These are phyloP conservation scores for Centropristis striata DNA, from an alignment of 2,113 vertebrate genomes.

Conservation along the genomic window DNA sequence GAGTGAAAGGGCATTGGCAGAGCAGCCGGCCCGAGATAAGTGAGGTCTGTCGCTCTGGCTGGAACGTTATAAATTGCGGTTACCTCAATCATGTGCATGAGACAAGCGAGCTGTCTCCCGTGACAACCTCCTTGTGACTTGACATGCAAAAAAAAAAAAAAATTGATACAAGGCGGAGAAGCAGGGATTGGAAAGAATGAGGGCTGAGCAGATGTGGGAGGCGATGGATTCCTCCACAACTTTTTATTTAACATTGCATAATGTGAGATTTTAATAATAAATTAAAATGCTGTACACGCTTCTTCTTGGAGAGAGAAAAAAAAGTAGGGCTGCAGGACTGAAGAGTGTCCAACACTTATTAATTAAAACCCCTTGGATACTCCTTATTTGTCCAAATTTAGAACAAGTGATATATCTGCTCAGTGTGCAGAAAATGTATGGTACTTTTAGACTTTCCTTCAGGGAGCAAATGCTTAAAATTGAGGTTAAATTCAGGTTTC, in stretches of 20 bases:
- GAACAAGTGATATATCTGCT: slow-evolving; percentile 26
- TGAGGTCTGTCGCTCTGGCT: slow-evolving; percentile 63
- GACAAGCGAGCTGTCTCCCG: slow-evolving; percentile 68
- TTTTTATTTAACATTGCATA: slow-evolving; percentile 42
- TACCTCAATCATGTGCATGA: slow-evolving; percentile 58
- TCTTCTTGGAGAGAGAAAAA: neutral
- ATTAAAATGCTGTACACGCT: slow-evolving; percentile 24
- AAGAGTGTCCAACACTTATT: slow-evolving; percentile 12
- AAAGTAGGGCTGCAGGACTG: slow-evolving; percentile 27
- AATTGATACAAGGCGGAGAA: slow-evolving; percentile 58
- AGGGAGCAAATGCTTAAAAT: slow-evolving; percentile 5
- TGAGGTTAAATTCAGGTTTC: neutral
- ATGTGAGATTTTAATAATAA: slow-evolving; percentile 5
- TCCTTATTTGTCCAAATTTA: slow-evolving; percentile 35
- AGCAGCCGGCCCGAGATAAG: slow-evolving; percentile 72
- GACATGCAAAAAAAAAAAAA: slow-evolving; percentile 66
- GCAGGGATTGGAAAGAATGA: slow-evolving; percentile 21
- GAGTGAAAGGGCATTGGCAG: slow-evolving; percentile 74
- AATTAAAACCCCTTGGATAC: slow-evolving; percentile 38
- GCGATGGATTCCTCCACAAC: slow-evolving; percentile 51
- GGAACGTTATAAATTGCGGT: slow-evolving; percentile 66
- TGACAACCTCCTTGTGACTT: slow-evolving; percentile 73
- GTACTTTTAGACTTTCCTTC: slow-evolving; percentile 16
- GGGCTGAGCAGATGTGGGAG: slow-evolving; percentile 52
- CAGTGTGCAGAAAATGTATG: slow-evolving; percentile 10